Base-by-base conservation (phyloP, 1,140 invertebrate species). In the Bombus confusus region DNA sequence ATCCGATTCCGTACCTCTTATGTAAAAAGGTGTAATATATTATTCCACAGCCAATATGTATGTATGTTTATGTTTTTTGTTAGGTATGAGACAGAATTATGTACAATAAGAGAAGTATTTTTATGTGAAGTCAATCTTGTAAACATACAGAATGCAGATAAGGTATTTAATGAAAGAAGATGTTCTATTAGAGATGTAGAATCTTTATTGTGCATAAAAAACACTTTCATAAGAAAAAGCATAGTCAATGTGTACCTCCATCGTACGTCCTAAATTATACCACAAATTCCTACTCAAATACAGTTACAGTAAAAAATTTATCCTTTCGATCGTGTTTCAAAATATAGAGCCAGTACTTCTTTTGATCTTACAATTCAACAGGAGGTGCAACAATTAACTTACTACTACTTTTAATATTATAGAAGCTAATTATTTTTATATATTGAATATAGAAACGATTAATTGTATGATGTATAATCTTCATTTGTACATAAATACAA, bases 171-270 rank as follows among this genome's bases (percentile, higher is more conserved):
- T 90, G 69, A 82, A 85, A 89, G 52, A 83, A 87, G 83, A 80
- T 76, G 71, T 75, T 86, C 88, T 92, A 91, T 91, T 86, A 88
- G 91, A 91, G 89, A 85, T 89, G 85, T 91, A 91, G 87, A 87
- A 85, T 90, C 91, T 91, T 92, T 75, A 88, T 86, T 89, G 87
- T 91, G 90, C 91, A 92, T 93, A 92, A 92, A 92, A 90, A 92
- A 80, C 86, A 92, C 86, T 85, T 92, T 91, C 92, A 86, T 93
- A 90, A 91, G 86, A 90, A 90, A 91, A 91, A 90, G 90, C 93
- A 94, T 94, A 95, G 94, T 95, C 94, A 95, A 91, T 94, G 92
- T 93, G 92, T 93, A 93, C 93, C 93, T 95, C 93, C 92, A 92
- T 85, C 92, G 92, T 87, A 81, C 89, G 80, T 92, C 83, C 88